Conservation (phyloP, 1,140 invertebrate genomes). For the Orius insidiosus region DNA sequence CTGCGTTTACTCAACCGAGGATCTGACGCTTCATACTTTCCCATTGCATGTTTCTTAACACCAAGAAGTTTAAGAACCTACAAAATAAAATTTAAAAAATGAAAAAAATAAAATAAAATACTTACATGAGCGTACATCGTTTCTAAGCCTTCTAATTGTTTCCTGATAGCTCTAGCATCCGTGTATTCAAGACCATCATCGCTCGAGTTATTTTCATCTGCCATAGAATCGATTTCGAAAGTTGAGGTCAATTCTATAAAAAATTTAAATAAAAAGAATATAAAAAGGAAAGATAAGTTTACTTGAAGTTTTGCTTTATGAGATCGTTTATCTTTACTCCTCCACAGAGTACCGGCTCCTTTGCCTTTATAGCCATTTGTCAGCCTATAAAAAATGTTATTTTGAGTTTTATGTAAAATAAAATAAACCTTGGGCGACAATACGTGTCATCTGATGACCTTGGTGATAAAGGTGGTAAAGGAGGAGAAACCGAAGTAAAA, state of each 20-base stretch:
- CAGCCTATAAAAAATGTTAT: too few species aligned
- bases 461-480: conserved; percentile 44
- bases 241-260: background rate
- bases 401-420: too few species aligned
- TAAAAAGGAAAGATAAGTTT: background rate
- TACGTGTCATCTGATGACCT: conserved; percentile 24
- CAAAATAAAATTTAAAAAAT: conserved; percentile 10
- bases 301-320: background rate
- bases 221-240: conserved; percentile 62
- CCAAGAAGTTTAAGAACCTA: conserved; percentile 65
- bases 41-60: conserved; percentile 35
- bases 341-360: too few species aligned
- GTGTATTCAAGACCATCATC: conserved; percentile 58
- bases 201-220: conserved; percentile 36
- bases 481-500: conserved; percentile 54
- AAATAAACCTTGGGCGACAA: background rate
- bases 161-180: conserved; percentile 57
- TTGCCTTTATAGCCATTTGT: too few species aligned
- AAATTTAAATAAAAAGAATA: background rate
- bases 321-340: background rate
- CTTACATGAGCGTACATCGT: conserved; percentile 66
- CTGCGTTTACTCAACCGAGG: conserved; percentile 37
- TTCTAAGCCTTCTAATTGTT: conserved; percentile 71
- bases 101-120: conserved; percentile 2
- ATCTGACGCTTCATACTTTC: conserved; percentile 38